Evolutionary conservation across 2,113 vertebrate genomes (phyloP).

Genomic region (Odobenus rosmarus): DNA sequence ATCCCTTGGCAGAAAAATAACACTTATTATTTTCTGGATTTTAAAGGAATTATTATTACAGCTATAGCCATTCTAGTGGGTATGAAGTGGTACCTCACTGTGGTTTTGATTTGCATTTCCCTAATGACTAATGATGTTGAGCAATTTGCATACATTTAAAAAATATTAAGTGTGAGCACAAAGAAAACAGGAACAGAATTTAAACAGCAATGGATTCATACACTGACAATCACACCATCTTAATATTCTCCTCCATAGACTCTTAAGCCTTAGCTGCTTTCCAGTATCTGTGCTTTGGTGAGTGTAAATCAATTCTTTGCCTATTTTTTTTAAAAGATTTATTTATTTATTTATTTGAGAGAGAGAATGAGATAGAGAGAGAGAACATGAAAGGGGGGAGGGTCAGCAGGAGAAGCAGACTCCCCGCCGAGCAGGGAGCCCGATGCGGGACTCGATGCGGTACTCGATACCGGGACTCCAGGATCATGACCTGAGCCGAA

Average conservation of each 20-base stretch:
- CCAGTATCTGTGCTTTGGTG: background rate
- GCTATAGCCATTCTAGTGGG: background rate
- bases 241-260: background rate
- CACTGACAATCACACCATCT: background rate
- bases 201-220: background rate
- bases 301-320: background rate
- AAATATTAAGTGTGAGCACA: background rate
- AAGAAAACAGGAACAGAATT: background rate
- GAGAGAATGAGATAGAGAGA: too few species aligned
- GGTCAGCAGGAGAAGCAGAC: too few species aligned
- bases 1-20: background rate
- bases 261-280: background rate
- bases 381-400: too few species aligned
- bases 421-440: too few species aligned
- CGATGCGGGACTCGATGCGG: too few species aligned
- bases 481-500: too few species aligned
- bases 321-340: background rate
- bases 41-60: background rate
- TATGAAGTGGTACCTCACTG: background rate
- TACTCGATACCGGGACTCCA: too few species aligned
- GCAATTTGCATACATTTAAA: background rate
- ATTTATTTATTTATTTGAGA: too few species aligned
- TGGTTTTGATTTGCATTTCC: background rate
- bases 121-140: background rate
- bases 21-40: background rate